These are phyloP conservation scores for Oreortyx pictus DNA, from an alignment of 2,797 vertebrate genomes.

Conservation along the genomic window DNA sequence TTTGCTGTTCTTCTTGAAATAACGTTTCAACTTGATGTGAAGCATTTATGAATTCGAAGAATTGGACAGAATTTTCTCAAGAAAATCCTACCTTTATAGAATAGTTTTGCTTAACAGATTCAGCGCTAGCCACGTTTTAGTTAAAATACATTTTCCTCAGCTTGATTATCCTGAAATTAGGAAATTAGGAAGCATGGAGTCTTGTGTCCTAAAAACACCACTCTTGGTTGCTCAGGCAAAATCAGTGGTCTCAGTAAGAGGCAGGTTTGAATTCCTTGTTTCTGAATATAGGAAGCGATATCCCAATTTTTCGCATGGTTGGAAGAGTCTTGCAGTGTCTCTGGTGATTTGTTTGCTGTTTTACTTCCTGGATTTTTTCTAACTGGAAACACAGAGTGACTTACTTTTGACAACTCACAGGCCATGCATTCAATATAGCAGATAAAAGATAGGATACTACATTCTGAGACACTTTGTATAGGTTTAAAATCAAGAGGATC, in stretches of 20 bases:
- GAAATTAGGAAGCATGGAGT: background rate
- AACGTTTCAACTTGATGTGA: background rate
- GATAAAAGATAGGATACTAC: background rate
- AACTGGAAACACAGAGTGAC: background rate
- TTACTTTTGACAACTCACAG: background rate
- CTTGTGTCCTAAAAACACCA: background rate
- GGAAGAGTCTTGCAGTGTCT: background rate
- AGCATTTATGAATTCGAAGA: background rate
- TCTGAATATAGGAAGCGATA: background rate
- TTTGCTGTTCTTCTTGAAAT: background rate
- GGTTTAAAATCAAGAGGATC: background rate
- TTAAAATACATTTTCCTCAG: background rate
- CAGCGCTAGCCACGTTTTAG: background rate
- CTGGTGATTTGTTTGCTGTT: background rate
- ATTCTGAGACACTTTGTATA: background rate
- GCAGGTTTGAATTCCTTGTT: background rate
- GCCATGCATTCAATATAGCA: background rate
- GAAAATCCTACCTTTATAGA: background rate
- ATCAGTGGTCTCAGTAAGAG: background rate
- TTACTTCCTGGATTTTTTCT: background rate
- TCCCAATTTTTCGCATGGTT: background rate
- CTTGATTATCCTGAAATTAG: background rate
- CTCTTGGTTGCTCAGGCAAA: background rate
- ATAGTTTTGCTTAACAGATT: constrained; percentile 3
- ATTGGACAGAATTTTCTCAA: constrained; percentile 9